These are phyloP conservation scores for Basileuterus tristriatus DNA, from an alignment of 2,797 vertebrate genomes.

Conservation along the genomic window DNA sequence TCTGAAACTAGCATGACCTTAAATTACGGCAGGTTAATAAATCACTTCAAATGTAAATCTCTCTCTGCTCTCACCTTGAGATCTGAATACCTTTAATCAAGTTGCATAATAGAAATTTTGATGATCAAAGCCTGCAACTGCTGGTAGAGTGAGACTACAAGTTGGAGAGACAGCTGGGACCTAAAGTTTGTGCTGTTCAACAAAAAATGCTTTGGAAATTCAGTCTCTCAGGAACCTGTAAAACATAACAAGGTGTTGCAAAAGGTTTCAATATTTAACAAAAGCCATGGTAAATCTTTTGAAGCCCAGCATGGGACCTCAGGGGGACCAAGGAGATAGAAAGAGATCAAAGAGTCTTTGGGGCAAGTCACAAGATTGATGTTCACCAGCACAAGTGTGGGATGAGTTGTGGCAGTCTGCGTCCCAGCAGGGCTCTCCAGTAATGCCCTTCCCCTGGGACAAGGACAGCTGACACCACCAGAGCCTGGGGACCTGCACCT, in stretches of 20 bases:
- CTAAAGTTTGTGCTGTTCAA: background rate
- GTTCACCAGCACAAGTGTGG: background rate
- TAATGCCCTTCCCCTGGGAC: rapidly evolving
- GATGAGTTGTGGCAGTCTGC: background rate
- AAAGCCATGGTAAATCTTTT: background rate
- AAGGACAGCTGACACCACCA: background rate
- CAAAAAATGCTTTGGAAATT: constrained; percentile 13
- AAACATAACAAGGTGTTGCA: background rate
- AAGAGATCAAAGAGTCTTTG: background rate
- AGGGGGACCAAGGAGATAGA: background rate
- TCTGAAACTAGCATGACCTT: constrained; percentile 33
- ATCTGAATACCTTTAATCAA: constrained; percentile 61
- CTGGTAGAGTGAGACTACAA: background rate
- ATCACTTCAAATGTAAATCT: constrained; percentile 63
- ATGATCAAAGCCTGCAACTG: constrained; percentile 49
- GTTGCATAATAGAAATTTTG: background rate
- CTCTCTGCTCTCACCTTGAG: constrained; percentile 31
- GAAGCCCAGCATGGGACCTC: background rate
- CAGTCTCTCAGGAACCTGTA: background rate
- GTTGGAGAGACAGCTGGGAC: constrained; percentile 4
- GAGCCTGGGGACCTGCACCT: background rate
- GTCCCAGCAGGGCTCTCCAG: background rate
- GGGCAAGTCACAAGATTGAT: rapidly evolving
- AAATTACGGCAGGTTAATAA: constrained; percentile 48
- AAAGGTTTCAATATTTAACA: background rate